Evolutionary conservation across 2,888 invertebrate genomes (phyloP).

Genomic region (Drosophila stalkeri): DNA sequence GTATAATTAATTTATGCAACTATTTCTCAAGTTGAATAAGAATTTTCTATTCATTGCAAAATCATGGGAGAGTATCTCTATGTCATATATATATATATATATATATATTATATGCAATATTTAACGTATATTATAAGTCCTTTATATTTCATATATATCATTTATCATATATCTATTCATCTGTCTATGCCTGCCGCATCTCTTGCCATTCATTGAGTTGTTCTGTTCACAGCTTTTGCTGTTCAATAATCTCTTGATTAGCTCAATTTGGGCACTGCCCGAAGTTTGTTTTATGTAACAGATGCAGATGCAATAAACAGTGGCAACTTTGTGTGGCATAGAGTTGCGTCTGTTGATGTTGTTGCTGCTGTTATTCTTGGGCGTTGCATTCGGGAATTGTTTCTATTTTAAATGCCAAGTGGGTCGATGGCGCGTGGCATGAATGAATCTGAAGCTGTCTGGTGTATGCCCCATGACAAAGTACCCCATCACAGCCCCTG

Average conservation of each 20-base stretch:
- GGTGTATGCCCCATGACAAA: slow-evolving; percentile 1
- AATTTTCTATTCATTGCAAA: neutral
- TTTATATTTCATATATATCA: neutral
- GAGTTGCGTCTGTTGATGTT: slow-evolving; percentile 10
- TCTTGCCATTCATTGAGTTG: neutral
- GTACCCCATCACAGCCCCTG: neutral
- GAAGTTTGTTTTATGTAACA: slow-evolving; percentile 20
- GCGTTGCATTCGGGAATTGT: slow-evolving; percentile 10
- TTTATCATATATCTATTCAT: neutral
- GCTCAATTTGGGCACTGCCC: neutral
- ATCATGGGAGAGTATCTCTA: too few relatives aligned
- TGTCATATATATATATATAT: too few relatives aligned
- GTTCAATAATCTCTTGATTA: slow-evolving; percentile 2
- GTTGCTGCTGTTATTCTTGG: slow-evolving; percentile 10
- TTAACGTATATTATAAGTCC: neutral
- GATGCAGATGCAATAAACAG: slow-evolving; percentile 3
- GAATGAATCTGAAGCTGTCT: slow-evolving; percentile 56
- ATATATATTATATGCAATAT: too few relatives aligned
- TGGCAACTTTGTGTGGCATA: slow-evolving; percentile 11
- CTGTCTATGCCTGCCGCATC: neutral
- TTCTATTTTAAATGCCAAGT: slow-evolving; percentile 64
- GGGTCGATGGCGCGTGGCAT: slow-evolving; percentile 54
- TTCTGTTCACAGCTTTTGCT: neutral
- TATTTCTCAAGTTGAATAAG: too few relatives aligned
- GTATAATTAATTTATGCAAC: too few relatives aligned